phyloP scores from a whole-genome alignment of 1,140 invertebrate genomes.

The Tetraneura akinire region DNA sequence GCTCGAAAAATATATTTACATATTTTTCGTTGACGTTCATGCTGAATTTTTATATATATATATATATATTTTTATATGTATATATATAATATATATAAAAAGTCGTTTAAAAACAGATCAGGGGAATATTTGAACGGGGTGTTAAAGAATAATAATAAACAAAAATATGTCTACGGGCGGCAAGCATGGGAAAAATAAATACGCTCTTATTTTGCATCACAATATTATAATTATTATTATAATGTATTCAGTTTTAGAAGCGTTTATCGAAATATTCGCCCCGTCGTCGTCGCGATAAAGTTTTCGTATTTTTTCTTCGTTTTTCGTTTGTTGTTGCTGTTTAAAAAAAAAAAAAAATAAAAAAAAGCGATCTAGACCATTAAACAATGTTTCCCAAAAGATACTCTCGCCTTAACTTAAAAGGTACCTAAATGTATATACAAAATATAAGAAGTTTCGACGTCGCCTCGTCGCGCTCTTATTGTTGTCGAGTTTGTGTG shows the following conservation, averaged over 20 bases:
- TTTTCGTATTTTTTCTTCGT: conserved; percentile 18
- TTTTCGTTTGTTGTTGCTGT: not conserved
- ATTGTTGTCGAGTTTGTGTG: conserved; percentile 42
- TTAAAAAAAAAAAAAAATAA: too few relatives aligned
- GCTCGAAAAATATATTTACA: not conserved
- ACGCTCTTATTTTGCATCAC: not conserved
- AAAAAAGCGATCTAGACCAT: conserved; percentile 41
- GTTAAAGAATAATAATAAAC: conserved; percentile 12
- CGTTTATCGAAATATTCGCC: not conserved
- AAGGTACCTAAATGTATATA: conserved; percentile 1
- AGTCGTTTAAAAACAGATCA: conserved; percentile 44
- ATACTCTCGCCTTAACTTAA: conserved; percentile 25
- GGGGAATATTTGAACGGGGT: conserved; percentile 3
- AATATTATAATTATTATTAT: not conserved
- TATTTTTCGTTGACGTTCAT: not conserved
- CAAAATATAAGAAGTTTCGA: conserved; percentile 41
- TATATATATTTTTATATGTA: too few relatives aligned
- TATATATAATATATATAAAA: too few relatives aligned
- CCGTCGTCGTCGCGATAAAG: conserved; percentile 34
- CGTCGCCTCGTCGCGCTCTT: conserved; percentile 2
- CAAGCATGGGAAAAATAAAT: too few relatives aligned
- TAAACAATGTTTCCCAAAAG: conserved; percentile 39
- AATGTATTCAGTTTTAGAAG: conserved; percentile 14
- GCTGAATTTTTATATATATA: not conserved
- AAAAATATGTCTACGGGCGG: not conserved